phyloP scores from a whole-genome alignment of 2,113 vertebrate genomes.

The Rhinolophus ferrumequinum region DNA sequence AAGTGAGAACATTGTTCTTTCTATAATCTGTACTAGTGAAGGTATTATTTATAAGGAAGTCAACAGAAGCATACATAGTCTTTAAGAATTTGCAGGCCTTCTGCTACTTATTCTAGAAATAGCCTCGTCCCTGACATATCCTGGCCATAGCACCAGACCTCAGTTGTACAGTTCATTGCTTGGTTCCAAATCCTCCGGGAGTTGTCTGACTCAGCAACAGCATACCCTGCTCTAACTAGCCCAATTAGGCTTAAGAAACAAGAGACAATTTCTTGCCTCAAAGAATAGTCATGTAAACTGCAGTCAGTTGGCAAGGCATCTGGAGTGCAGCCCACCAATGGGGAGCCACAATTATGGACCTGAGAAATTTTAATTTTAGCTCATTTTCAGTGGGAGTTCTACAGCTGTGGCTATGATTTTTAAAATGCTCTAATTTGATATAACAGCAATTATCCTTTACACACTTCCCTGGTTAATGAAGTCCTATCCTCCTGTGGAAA shows the following conservation, averaged over 20 bases:
- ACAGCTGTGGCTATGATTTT: conserved; percentile 47
- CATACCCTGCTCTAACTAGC: not conserved
- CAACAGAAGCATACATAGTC: not conserved
- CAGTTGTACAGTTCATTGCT: not conserved
- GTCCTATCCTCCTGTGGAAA: not conserved
- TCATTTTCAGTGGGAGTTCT: conserved; percentile 54
- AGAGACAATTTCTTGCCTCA: conserved; percentile 38
- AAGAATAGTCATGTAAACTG: conserved; percentile 20
- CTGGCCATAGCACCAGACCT: not conserved
- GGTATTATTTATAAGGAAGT: conserved; percentile 1
- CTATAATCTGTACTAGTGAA: not conserved
- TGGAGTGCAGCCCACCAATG: not conserved
- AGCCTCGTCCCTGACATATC: not conserved
- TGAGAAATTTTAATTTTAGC: conserved; percentile 59
- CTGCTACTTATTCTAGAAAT: not conserved
- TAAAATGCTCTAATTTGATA: conserved; percentile 56
- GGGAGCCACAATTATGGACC: not conserved
- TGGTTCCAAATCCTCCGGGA: not conserved
- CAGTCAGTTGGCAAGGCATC: conserved; percentile 17
- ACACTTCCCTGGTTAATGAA: not conserved
- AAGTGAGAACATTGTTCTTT: conserved; percentile 15
- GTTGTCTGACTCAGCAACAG: conserved; percentile 17
- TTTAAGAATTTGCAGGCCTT: conserved; percentile 42
- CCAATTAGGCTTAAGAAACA: conserved; percentile 51
- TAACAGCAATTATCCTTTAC: conserved; percentile 31